Evolutionary conservation across 2,888 invertebrate species (phyloP).

Genomic region (Argynnis bischoffii): DNA sequence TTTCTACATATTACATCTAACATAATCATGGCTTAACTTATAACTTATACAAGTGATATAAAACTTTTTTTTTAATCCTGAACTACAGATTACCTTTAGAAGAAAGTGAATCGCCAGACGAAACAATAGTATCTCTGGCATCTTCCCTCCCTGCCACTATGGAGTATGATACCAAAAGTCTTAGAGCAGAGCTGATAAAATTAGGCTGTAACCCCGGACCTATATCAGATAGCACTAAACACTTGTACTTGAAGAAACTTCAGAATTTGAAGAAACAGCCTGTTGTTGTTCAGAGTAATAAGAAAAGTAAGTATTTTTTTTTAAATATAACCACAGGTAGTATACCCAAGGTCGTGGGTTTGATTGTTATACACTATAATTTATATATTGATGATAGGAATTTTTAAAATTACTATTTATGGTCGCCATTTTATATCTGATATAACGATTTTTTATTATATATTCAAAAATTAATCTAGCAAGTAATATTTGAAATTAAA

Average conservation of each 20-base stretch:
- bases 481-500: background rate
- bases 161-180: constrained; percentile 85
- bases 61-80: too few relatives aligned
- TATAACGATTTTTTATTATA: too few relatives aligned
- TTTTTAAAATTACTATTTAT: too few relatives aligned
- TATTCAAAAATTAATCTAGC: too few relatives aligned
- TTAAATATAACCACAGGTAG: background rate
- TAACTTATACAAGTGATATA: too few relatives aligned
- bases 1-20: too few relatives aligned
- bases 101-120: constrained; percentile 52
- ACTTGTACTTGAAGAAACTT: constrained; percentile 88
- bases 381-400: too few relatives aligned
- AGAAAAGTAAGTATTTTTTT: constrained; percentile 54
- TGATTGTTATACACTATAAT: too few relatives aligned
- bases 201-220: constrained; percentile 91
- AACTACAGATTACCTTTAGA: constrained; percentile 7
- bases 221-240: constrained; percentile 88
- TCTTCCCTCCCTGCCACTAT: constrained; percentile 83
- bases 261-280: constrained; percentile 79
- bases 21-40: too few relatives aligned
- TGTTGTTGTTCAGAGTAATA: constrained; percentile 48
- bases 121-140: constrained; percentile 68
- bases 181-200: constrained; percentile 84
- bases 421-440: too few relatives aligned
- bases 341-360: too few relatives aligned